Conservation (phyloP, 2,888 invertebrate genomes). For the Melieria crassipennis region DNA sequence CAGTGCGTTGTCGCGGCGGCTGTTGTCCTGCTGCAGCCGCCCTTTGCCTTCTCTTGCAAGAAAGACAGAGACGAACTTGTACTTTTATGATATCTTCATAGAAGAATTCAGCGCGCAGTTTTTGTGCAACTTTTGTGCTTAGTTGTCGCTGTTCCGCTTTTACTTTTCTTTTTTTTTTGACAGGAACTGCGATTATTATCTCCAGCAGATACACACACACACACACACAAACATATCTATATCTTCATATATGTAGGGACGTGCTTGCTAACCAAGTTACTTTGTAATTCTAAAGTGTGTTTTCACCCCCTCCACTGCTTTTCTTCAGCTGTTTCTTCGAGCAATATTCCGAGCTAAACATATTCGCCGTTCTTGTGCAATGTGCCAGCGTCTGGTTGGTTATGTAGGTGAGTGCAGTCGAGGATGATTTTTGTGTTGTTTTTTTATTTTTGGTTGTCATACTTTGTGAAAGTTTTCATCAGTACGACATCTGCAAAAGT, state of each 20-base stretch:
- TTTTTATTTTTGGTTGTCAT: conserved; percentile 29
- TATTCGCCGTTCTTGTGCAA: too few relatives aligned
- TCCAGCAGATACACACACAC: conserved; percentile 12
- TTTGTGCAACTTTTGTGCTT: too few relatives aligned
- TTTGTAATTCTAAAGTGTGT: conserved; percentile 30
- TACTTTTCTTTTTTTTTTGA: neutral
- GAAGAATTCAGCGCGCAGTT: conserved; percentile 19
- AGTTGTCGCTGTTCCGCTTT: too few relatives aligned
- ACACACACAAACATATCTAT: neutral
- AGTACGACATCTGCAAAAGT: conserved; percentile 41
- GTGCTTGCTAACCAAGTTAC: conserved; percentile 14
- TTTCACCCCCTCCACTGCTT: conserved; percentile 3
- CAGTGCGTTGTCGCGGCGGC: conserved; percentile 1
- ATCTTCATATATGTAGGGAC: conserved; percentile 8
- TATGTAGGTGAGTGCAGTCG: too few relatives aligned
- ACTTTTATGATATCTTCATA: conserved; percentile 40
- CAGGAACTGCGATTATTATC: conserved; percentile 40
- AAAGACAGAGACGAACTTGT: conserved; percentile 21
- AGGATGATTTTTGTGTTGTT: neutral
- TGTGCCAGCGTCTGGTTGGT: too few relatives aligned
- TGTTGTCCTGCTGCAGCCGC: conserved; percentile 2
- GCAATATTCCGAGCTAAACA: too few relatives aligned
- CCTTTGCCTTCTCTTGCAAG: conserved; percentile 5
- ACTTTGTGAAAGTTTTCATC: conserved; percentile 31
- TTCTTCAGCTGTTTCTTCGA: neutral